Base-by-base conservation (phyloP, 2,113 vertebrate species). In the Sylvilagus bachmani region DNA sequence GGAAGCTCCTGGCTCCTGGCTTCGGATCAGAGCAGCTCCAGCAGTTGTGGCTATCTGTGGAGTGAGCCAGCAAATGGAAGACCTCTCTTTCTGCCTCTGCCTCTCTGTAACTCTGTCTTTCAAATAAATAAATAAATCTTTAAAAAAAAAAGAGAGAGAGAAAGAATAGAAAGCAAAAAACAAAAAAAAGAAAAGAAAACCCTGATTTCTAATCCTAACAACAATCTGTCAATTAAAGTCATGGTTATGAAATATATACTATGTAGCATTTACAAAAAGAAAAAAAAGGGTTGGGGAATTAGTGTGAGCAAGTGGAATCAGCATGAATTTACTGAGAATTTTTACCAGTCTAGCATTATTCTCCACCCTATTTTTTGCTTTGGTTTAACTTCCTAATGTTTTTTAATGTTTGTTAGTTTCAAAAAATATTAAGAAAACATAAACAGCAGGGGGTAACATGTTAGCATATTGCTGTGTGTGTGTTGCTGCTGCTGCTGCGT, bases 311-410 rank as follows among this genome's bases (percentile, higher is more conserved):
- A 36, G 24, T 69, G 12, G 19, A 88, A 86, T 91, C 53, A 86
- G 24, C 44, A 86, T 25, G 19, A 71, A 79, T 64, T 89, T 83
- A 75, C n/a, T 88, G 73, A 85, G 36, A 82, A 91, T 31, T 74
- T 78, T 64, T 91, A 64, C 13, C n/a, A 90, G 14, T n/a, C 22
- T 86, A 82, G 49, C 29, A 87, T 90, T 22, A 75, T 73, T 44
- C 61, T 27, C 44, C n/a, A 51, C 31, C 19, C 21, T 84, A 12
- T 58, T 49, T 83, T 44, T 36, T 51, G 4, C 22, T 29, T 86
- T 64, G n/a, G 6, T 67, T 87, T 67, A 64, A n/a, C n/a, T 38
- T 71, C 61, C 31, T 49, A 58, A 66, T n/a, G 38, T 66, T 62
- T 17, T 67, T 38, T 84, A 55, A 78, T 71, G 33, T 91, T 64